Conservation (phyloP, 2,113 vertebrate species). For the Tachycineta bicolor region DNA sequence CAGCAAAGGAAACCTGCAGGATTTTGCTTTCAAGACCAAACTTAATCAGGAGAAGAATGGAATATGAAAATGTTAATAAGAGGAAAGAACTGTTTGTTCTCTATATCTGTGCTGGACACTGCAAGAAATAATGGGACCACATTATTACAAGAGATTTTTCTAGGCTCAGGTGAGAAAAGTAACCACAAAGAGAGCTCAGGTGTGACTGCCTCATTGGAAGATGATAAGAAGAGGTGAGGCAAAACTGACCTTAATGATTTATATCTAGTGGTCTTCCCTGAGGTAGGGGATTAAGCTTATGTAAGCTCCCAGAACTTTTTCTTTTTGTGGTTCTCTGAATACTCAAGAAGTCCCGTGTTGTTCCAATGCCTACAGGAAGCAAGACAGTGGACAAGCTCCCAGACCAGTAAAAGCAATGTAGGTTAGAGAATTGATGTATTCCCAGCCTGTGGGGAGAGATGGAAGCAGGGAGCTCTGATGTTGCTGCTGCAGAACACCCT, state of each 20-base stretch:
- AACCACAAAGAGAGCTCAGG: background rate
- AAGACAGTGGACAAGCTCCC: background rate
- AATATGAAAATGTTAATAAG: background rate
- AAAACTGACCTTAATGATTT: background rate
- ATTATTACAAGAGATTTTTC: background rate
- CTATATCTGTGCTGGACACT: background rate
- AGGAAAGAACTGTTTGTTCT: background rate
- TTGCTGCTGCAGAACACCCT: background rate
- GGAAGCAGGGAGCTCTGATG: background rate
- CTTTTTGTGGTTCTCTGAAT: background rate
- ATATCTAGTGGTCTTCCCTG: background rate
- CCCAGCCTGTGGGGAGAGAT: background rate
- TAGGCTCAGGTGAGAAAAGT: background rate
- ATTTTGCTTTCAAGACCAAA: background rate
- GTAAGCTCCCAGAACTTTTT: background rate
- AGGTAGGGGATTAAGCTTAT: background rate
- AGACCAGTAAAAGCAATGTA: background rate
- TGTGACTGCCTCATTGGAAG: background rate
- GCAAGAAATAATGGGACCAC: background rate
- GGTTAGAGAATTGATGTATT: background rate
- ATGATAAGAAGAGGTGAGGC: background rate
- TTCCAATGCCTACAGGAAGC: background rate
- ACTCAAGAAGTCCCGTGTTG: background rate
- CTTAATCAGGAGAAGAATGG: background rate
- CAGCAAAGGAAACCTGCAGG: background rate